phyloP scores from a whole-genome alignment of 2,888 invertebrate species.

The Oasisia sp. region DNA sequence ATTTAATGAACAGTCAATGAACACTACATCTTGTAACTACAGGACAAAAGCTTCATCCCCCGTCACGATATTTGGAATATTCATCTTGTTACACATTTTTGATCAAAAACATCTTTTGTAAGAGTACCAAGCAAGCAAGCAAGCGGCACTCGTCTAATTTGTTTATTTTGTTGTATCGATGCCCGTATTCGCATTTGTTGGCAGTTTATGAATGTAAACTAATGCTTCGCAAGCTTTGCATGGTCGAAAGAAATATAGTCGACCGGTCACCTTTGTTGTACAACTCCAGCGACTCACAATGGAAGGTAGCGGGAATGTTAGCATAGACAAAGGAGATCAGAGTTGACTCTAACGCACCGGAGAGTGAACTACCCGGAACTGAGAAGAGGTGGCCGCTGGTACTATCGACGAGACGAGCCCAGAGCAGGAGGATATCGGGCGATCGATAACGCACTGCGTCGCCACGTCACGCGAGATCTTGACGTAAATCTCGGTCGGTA shows the following conservation, averaged over 20 bases:
- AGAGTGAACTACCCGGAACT: neutral
- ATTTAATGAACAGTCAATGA: neutral
- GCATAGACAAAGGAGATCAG: neutral
- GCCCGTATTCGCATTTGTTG: slow-evolving; percentile 12
- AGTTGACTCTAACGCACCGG: neutral
- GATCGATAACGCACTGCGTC: neutral
- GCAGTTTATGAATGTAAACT: slow-evolving; percentile 17
- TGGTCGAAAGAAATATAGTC: neutral
- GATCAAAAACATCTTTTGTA: neutral
- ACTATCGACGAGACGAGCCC: neutral
- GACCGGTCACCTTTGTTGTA: neutral
- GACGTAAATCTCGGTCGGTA: neutral
- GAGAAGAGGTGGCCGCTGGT: neutral
- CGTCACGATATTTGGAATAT: neutral
- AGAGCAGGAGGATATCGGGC: neutral
- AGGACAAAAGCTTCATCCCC: neutral
- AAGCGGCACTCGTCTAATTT: neutral
- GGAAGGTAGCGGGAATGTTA: neutral
- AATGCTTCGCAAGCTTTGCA: neutral
- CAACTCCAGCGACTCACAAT: neutral
- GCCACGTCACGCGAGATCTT: neutral
- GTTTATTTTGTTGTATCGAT: neutral
- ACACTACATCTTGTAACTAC: neutral
- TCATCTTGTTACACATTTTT: neutral
- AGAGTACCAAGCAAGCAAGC: neutral